A percentile compares a stretch with the other conserved stretches of the same genome.
phyloP scores from a whole-genome alignment of 1,140 invertebrate genomes.

The Hyles euphorbiae region DNA sequence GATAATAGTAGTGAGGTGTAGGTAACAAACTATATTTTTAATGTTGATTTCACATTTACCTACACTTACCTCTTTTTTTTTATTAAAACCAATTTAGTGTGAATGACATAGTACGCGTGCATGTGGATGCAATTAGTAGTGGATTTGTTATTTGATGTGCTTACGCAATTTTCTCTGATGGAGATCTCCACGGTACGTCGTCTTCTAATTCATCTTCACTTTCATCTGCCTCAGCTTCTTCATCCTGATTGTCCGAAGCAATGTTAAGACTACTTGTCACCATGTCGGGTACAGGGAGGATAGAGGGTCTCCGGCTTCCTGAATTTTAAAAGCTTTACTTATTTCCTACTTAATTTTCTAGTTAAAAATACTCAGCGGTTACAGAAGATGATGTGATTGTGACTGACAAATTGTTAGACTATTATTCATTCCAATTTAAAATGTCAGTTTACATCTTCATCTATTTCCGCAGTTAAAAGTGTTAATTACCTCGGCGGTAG shows the following conservation, averaged over 20 bases:
- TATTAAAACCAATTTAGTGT: background rate
- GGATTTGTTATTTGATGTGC: constrained; percentile 49
- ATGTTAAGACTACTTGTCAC: constrained; percentile 87
- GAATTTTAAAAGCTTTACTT: background rate
- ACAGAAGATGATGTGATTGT: too few relatives aligned
- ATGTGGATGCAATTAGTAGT: constrained; percentile 34
- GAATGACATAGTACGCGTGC: constrained; percentile 29
- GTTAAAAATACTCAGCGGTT: too few relatives aligned
- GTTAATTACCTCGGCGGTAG: constrained; percentile 80
- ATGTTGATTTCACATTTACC: background rate
- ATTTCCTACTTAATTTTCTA: too few relatives aligned
- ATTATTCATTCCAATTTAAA: too few relatives aligned
- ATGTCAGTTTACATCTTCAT: too few relatives aligned
- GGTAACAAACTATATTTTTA: background rate
- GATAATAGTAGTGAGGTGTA: background rate
- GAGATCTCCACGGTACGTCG: constrained; percentile 91
- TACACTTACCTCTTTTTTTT: background rate
- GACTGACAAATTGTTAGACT: too few relatives aligned
- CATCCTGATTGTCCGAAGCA: constrained; percentile 81
- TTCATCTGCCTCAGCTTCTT: constrained; percentile 85
- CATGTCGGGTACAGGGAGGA: constrained; percentile 92
- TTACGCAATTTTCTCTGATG: constrained; percentile 93
- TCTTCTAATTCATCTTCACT: constrained; percentile 93
- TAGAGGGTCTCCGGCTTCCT: constrained; percentile 90
- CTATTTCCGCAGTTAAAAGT: too few relatives aligned